phyloP scores from a whole-genome alignment of 1,140 invertebrate genomes.

The Scaptodrosophila lebanonensis region DNA sequence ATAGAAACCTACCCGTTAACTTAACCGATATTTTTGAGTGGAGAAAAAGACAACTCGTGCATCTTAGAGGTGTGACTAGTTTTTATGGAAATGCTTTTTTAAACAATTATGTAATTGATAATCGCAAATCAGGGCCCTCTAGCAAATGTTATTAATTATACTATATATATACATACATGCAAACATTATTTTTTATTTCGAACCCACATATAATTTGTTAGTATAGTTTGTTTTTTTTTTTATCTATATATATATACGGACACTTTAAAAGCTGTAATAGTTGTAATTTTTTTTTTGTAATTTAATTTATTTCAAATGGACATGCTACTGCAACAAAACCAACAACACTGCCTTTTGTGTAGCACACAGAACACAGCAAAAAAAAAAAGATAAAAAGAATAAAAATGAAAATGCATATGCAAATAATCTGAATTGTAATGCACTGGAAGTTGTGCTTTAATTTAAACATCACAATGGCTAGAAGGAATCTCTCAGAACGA shows the following conservation, averaged over 20 bases:
- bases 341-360: constrained; percentile 69
- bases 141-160: constrained; percentile 59
- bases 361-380: constrained; percentile 34
- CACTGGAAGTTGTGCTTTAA: neutral
- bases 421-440: constrained; percentile 9
- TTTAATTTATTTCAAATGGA: constrained; percentile 24
- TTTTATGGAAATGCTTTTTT: too few relatives aligned
- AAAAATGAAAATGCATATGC: constrained; percentile 4
- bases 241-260: constrained; percentile 7
- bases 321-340: constrained; percentile 40
- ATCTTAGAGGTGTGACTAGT: constrained; percentile 7
- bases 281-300: constrained; percentile 13
- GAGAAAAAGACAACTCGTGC: constrained; percentile 17
- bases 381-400: constrained; percentile 28
- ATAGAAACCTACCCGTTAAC: too few relatives aligned
- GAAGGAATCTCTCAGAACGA: constrained; percentile 15
- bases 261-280: constrained; percentile 5
- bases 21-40: too few relatives aligned
- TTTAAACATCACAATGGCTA: constrained; percentile 41
- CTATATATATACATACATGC: constrained; percentile 28
- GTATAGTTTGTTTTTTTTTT: constrained; percentile 5
- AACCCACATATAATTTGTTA: constrained; percentile 5
- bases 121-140: constrained; percentile 51
- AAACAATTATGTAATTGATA: too few relatives aligned
- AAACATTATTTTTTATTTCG: neutral